These are phyloP conservation scores for Sternotherus odoratus DNA, from an alignment of 2,797 vertebrate genomes.

Conservation along the genomic window DNA sequence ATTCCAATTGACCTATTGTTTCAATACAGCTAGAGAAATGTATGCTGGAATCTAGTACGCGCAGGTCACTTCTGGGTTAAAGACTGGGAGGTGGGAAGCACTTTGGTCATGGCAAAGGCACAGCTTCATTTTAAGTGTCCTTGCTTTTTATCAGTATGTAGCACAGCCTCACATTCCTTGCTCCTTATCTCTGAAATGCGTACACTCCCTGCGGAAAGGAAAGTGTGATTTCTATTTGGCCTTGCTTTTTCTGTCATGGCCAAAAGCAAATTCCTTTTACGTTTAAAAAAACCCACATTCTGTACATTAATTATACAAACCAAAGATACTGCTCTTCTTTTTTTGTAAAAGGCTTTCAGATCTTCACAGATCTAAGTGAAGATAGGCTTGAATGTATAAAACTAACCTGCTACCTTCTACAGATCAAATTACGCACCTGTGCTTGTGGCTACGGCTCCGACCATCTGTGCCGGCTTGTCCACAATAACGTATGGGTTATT, in stretches of 20 bases:
- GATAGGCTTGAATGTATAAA: background rate
- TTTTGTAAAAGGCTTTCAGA: accelerated
- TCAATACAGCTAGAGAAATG: background rate
- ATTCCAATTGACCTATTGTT: background rate
- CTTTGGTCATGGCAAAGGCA: background rate
- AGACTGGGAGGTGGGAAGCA: background rate
- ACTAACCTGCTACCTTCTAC: conserved; percentile 16
- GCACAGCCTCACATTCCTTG: accelerated
- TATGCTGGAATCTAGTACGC: background rate
- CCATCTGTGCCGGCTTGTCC: conserved; percentile 92
- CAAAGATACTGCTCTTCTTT: background rate
- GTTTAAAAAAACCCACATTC: accelerated
- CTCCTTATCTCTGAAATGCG: background rate
- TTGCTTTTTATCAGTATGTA: background rate
- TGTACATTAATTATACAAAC: background rate
- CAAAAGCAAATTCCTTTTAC: accelerated
- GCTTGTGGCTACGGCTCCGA: conserved; percentile 84
- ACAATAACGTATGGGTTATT: conserved; percentile 92
- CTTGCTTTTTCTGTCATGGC: background rate
- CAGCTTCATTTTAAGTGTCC: background rate
- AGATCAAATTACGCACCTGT: conserved; percentile 76
- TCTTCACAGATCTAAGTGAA: background rate
- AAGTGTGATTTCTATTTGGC: background rate
- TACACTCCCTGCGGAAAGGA: background rate
- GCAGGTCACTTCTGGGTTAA: background rate